Evolutionary conservation across 2,888 invertebrate species (phyloP).

Genomic region (Osedax fenrisi): DNA sequence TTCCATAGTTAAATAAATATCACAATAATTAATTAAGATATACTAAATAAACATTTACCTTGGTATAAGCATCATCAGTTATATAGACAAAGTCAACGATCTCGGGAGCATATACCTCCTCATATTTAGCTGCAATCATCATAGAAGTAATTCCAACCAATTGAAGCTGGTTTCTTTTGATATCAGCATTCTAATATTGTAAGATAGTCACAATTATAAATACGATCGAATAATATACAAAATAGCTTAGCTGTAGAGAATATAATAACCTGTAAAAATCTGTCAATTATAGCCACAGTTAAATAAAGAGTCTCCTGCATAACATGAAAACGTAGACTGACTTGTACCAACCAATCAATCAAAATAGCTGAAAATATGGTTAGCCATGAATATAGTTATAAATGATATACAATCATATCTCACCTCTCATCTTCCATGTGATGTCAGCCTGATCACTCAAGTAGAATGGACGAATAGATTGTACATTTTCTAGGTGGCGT

Average conservation of each 20-base stretch:
- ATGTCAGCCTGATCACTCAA: constrained; percentile 59
- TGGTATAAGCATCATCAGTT: constrained; percentile 73
- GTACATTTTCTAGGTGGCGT: constrained; percentile 62
- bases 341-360: constrained; percentile 85
- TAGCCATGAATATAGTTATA: no score
- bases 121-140: constrained; percentile 82
- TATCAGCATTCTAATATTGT: not conserved
- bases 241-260: no score
- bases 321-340: constrained; percentile 72
- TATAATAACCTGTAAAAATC: constrained; percentile 75
- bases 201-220: not conserved
- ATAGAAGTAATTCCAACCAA: constrained; percentile 77
- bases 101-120: constrained; percentile 80
- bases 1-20: no score
- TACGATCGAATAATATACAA: not conserved
- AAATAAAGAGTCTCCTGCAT: constrained; percentile 78
- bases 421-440: constrained; percentile 71
- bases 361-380: no score
- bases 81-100: constrained; percentile 78
- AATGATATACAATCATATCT: no score
- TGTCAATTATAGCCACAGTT: constrained; percentile 73
- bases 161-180: constrained; percentile 61
- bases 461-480: constrained; percentile 59
- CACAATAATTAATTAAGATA: no score
- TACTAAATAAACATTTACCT: no score